Conservation (phyloP, 2,797 vertebrate genomes). For the Urophycis tenuis region DNA sequence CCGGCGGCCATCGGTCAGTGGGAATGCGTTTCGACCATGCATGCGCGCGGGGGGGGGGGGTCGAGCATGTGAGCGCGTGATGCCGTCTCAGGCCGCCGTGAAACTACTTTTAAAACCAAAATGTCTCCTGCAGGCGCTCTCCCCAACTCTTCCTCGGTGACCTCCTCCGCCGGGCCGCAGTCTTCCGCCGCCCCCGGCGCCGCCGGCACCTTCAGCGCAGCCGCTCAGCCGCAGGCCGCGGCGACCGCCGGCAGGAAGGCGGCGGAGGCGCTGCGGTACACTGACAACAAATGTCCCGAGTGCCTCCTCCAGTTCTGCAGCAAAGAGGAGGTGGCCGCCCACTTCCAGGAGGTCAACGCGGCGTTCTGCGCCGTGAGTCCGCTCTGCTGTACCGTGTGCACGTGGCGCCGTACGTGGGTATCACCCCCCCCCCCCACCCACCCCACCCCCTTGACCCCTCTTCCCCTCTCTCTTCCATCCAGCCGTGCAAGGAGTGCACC, state of each 20-base stretch:
- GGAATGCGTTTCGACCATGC: too few species aligned
- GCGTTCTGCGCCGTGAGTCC: constrained; percentile 63
- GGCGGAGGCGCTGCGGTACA: constrained; percentile 62
- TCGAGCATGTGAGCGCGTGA: too few species aligned
- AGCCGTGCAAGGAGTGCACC: constrained; percentile 84
- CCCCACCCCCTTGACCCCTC: too few species aligned
- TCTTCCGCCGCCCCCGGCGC: constrained; percentile 20
- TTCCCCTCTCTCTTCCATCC: constrained; percentile 8
- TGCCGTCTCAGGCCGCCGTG: too few species aligned
- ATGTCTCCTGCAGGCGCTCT: constrained; percentile 30
- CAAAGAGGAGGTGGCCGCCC: constrained; percentile 78
- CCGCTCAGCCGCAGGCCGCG: constrained; percentile 49
- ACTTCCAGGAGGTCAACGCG: constrained; percentile 81
- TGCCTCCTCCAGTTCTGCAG: constrained; percentile 83
- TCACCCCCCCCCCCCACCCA: too few species aligned
- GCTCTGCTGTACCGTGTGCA: neutral
- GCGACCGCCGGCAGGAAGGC: constrained; percentile 51
- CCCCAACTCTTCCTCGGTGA: constrained; percentile 24
- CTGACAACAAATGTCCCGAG: constrained; percentile 78
- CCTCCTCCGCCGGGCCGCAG: constrained; percentile 26
- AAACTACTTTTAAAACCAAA: neutral
- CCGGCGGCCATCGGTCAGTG: constrained; percentile 65
- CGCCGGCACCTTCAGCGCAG: constrained; percentile 17
- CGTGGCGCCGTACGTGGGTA: too few species aligned
- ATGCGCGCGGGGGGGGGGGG: too few species aligned